phyloP scores from a whole-genome alignment of 1,140 invertebrate genomes.

The Aculops lycopersici region DNA sequence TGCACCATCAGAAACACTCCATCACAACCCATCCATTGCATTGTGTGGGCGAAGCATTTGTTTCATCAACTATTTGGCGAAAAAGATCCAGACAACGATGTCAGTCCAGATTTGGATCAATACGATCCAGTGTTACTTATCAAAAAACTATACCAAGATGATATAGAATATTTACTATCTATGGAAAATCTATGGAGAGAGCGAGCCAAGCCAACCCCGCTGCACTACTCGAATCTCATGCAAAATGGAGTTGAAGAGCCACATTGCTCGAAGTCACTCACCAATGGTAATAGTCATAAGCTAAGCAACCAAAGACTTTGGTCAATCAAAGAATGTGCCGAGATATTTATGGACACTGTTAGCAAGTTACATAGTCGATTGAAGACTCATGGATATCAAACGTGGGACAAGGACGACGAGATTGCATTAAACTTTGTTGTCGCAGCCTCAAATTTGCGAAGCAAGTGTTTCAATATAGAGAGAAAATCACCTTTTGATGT shows the following conservation, averaged over 20 bases:
- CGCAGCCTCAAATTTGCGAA: constrained; percentile 64
- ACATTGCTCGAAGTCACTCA: not conserved
- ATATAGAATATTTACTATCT: constrained; percentile 68
- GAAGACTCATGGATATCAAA: constrained; percentile 22
- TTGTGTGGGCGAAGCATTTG: constrained; percentile 95
- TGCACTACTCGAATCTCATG: constrained; percentile 27
- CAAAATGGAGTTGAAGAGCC: not conserved
- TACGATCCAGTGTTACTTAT: constrained; percentile 38
- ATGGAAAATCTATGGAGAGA: constrained; percentile 86
- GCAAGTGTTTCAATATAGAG: constrained; percentile 59
- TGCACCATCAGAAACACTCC: constrained; percentile 98
- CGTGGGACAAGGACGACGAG: constrained; percentile 94
- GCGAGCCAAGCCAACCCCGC: constrained; percentile 40
- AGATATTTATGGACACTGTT: constrained; percentile 39
- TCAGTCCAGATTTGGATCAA: constrained; percentile 80
- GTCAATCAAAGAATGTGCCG: constrained; percentile 36
- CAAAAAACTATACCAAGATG: constrained; percentile 52
- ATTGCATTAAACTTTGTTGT: constrained; percentile 82
- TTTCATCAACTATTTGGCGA: constrained; percentile 82
- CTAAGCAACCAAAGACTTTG: constrained; percentile 41
- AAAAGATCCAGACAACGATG: constrained; percentile 76
- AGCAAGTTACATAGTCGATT: constrained; percentile 26
- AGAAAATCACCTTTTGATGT: constrained; percentile 66
- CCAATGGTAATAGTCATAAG: constrained; percentile 15
- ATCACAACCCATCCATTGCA: constrained; percentile 94